Evolutionary conservation across 2,888 invertebrate species (phyloP), one percentile per base, ranked within the genome.

Genomic region (Amiota communis): DNA sequence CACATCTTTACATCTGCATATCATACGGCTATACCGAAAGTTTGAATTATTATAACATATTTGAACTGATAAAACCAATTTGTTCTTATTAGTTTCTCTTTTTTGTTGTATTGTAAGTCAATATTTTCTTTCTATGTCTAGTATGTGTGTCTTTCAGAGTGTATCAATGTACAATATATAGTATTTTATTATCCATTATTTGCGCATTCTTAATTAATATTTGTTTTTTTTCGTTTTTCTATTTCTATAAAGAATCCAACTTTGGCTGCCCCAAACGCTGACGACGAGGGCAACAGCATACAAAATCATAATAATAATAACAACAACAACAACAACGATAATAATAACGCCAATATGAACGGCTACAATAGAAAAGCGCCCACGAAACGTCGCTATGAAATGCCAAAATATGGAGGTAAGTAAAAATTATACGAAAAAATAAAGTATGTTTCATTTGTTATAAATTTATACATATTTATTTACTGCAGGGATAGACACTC

Each of bases 311-410:
- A 59, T 20, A 59, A 59, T 20, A 59, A 59, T 17, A 59, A 59
- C 10, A 59, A 59, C 17, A 59, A 9, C 20, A 59, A 15, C 12
- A 51, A 51, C 12, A 6, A n/a, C 6, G 10, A 51, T n/a, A 51
- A n/a, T 6, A 51, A 2, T 2, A 59, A 67, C 20, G 51, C 78
- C 76, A 86, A 80, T 73, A 88, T 89, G 89, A 88, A 89, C 71
- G 89, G 88, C 65, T 88, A 89, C 74, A 89, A 88, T 81, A 82
- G 88, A 36, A 88, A 89, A 78, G 80, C 83, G 70, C 86, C 89
- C 51, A 86, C 87, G 71, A 89, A 89, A 76, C 85, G 89, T 73
- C 88, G 89, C 15, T 89, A 89, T 83, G 89, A 89, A 74, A 88
- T 88, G 75, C 87, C 88, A 72, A 89, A 89, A 77, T 89, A 87